Conservation (phyloP, 2,888 invertebrate genomes). For the Cepaea hortensis region DNA sequence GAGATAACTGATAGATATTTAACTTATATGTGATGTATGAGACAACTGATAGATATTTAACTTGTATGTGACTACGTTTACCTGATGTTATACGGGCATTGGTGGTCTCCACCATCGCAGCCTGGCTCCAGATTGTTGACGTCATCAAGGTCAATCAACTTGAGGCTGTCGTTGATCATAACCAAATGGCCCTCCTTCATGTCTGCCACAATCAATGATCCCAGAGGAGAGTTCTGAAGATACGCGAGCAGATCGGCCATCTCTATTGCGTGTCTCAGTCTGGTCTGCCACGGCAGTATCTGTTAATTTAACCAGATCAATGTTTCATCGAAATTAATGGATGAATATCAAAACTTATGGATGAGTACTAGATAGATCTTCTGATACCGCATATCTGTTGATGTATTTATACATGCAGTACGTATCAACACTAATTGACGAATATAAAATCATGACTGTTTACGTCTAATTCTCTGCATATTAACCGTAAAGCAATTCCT, state of each 20-base stretch:
- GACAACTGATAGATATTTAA: too few species aligned
- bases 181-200: conserved; percentile 73
- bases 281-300: conserved; percentile 62
- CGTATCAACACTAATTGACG: too few species aligned
- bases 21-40: too few species aligned
- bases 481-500: too few species aligned
- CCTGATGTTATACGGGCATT: conserved; percentile 46
- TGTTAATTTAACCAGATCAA: conserved; percentile 50
- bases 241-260: conserved; percentile 69
- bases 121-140: conserved; percentile 69
- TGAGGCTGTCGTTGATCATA: conserved; percentile 64
- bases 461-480: too few species aligned
- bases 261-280: conserved; percentile 65
- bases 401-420: too few species aligned
- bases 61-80: conserved; percentile 50
- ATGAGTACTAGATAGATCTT: background rate
- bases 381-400: too few species aligned
- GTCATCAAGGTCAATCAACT: conserved; percentile 73
- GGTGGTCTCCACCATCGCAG: conserved; percentile 56
- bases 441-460: too few species aligned
- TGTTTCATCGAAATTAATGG: conserved; percentile 45
- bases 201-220: conserved; percentile 71
- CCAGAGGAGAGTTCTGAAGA: conserved; percentile 70
- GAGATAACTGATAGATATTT: too few species aligned
- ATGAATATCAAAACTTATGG: background rate